These are phyloP conservation scores for Pinctada fucata DNA, from an alignment of 2,888 invertebrate species.

Conservation along the genomic window DNA sequence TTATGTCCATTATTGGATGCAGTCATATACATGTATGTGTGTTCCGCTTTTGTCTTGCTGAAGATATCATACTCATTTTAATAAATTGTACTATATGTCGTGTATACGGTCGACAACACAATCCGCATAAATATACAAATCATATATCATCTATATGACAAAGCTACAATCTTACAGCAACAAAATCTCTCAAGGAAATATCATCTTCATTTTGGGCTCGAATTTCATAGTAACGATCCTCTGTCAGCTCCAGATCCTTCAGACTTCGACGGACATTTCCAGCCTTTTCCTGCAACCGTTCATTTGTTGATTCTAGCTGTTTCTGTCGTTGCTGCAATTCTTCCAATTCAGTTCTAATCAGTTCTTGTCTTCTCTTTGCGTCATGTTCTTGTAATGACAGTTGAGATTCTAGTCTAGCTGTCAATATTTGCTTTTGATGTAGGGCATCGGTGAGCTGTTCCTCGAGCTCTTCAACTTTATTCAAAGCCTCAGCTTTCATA, in stretches of 20 bases:
- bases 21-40: no score
- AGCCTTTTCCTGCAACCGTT: slow-evolving; percentile 73
- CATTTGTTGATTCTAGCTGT: slow-evolving; percentile 74
- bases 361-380: slow-evolving; percentile 68
- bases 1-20: no score
- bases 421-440: slow-evolving; percentile 75
- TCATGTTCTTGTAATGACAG: slow-evolving; percentile 75
- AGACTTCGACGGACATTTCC: slow-evolving; percentile 71
- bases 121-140: no score
- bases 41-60: no score
- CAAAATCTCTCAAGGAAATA: slow-evolving; percentile 73
- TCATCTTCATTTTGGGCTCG: slow-evolving; percentile 67
- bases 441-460: slow-evolving; percentile 74
- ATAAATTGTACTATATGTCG: no score
- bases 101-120: no score
- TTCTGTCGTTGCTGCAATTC: slow-evolving; percentile 71
- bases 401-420: slow-evolving; percentile 73
- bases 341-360: slow-evolving; percentile 71
- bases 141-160: no score
- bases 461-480: slow-evolving; percentile 75
- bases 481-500: slow-evolving; percentile 74
- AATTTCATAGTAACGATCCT: slow-evolving; percentile 72
- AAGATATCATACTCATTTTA: no score
- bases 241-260: slow-evolving; percentile 70
- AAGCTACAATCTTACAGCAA: slow-evolving; percentile 65